A percentile compares a stretch with the other conserved stretches of the same genome.
These are phyloP conservation scores for Stenichneumon culpator DNA, from an alignment of 2,888 invertebrate genomes.

Conservation along the genomic window DNA sequence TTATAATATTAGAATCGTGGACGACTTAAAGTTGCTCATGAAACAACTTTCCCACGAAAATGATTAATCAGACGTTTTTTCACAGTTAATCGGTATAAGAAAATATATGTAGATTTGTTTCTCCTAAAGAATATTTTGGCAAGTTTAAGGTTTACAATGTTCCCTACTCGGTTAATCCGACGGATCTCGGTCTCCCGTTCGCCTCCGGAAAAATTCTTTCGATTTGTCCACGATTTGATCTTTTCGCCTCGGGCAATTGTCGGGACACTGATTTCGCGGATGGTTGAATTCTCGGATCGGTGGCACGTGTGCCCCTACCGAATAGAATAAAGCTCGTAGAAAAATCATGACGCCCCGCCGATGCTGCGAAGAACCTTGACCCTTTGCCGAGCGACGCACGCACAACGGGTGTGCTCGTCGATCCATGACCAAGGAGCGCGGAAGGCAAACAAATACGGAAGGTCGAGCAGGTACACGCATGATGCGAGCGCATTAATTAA, in stretches of 20 bases:
- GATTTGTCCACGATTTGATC: neutral
- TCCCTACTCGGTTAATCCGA: neutral
- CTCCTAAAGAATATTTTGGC: no score
- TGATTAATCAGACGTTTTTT: no score
- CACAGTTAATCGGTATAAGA: no score
- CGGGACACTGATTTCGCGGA: neutral
- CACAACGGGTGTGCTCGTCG: neutral
- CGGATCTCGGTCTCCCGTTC: neutral
- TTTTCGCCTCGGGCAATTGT: neutral
- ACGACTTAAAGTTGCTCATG: neutral
- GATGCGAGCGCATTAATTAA: neutral
- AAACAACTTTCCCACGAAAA: no score
- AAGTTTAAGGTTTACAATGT: neutral
- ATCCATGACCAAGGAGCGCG: neutral
- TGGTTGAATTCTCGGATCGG: neutral
- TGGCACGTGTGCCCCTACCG: neutral
- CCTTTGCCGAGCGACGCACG: neutral
- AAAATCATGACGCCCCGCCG: neutral
- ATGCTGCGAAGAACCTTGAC: conserved; percentile 4
- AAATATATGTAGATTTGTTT: no score
- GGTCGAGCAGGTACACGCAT: neutral
- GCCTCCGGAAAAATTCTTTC: neutral
- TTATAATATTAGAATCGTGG: neutral
- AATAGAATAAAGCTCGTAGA: neutral
- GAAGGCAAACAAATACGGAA: neutral